phyloP scores from a whole-genome alignment of 2,888 invertebrate genomes.

The Plusia festucae region DNA sequence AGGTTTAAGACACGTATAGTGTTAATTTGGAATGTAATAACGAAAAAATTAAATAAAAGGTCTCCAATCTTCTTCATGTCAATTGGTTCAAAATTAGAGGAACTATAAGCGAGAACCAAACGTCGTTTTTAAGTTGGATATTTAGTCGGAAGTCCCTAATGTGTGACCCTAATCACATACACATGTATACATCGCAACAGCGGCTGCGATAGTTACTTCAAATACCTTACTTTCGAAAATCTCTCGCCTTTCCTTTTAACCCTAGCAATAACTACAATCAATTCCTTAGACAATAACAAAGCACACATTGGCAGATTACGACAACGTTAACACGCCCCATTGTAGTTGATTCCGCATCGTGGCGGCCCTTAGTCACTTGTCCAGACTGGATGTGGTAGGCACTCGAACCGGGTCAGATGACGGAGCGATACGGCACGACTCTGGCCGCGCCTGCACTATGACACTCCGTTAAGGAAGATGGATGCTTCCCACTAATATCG shows the following conservation, averaged over 20 bases:
- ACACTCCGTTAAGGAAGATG: constrained; percentile 66
- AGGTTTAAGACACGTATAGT: too few species aligned
- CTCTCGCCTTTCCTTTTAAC: constrained; percentile 37
- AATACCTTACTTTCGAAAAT: too few species aligned
- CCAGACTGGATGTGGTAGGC: constrained; percentile 58
- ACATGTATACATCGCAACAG: too few species aligned
- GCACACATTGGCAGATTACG: constrained; percentile 55
- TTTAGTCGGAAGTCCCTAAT: too few species aligned
- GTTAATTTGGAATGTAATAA: too few species aligned
- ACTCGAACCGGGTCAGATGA: constrained; percentile 73
- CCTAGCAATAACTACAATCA: constrained; percentile 42
- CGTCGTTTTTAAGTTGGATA: too few species aligned
- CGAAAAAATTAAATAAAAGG: too few species aligned
- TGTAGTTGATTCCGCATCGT: constrained; percentile 61
- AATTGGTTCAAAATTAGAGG: too few species aligned
- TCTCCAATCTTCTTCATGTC: too few species aligned
- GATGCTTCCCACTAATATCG: constrained; percentile 61
- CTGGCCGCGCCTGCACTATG: constrained; percentile 56
- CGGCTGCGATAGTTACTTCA: too few species aligned
- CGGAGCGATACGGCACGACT: constrained; percentile 78
- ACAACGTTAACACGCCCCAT: constrained; percentile 60
- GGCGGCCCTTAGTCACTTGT: constrained; percentile 60
- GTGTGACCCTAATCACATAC: too few species aligned
- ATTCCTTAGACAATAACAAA: constrained; percentile 36
- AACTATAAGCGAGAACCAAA: too few species aligned